These are phyloP conservation scores for Rhinogobius similis DNA, from an alignment of 2,113 vertebrate species.

Conservation along the genomic window DNA sequence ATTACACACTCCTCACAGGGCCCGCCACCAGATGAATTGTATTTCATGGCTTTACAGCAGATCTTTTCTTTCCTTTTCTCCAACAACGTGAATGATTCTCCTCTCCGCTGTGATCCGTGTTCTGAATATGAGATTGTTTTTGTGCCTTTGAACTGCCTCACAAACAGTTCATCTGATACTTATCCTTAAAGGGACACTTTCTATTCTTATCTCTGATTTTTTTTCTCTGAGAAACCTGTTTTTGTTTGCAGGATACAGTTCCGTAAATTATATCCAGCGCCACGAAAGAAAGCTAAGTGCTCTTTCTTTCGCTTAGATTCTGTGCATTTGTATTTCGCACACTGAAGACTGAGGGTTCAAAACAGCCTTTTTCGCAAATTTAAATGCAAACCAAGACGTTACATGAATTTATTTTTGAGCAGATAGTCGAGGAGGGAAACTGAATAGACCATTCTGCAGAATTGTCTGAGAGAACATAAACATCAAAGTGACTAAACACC, in stretches of 20 bases:
- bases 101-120: constrained; percentile 17
- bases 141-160: constrained; percentile 51
- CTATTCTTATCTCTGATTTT: constrained; percentile 30
- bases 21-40: constrained; percentile 72
- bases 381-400: neutral
- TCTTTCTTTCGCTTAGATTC: neutral
- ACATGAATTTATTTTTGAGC: no score
- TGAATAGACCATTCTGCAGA: no score
- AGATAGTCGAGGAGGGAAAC: no score
- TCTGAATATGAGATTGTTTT: constrained; percentile 52
- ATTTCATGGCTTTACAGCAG: constrained; percentile 68
- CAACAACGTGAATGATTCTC: constrained; percentile 49
- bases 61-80: constrained; percentile 54
- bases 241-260: constrained; percentile 12
- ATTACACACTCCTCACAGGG: constrained; percentile 74
- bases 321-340: neutral
- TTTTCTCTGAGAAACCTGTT: constrained; percentile 7
- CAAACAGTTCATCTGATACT: constrained; percentile 45
- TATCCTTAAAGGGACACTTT: constrained; percentile 29
- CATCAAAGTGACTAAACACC: no score
- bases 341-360: no score
- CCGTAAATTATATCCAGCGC: constrained; percentile 16
- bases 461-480: no score
- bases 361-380: neutral
- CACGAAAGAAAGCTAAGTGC: neutral